phyloP scores from a whole-genome alignment of 2,797 vertebrate genomes.

The Sebastes dallii region DNA sequence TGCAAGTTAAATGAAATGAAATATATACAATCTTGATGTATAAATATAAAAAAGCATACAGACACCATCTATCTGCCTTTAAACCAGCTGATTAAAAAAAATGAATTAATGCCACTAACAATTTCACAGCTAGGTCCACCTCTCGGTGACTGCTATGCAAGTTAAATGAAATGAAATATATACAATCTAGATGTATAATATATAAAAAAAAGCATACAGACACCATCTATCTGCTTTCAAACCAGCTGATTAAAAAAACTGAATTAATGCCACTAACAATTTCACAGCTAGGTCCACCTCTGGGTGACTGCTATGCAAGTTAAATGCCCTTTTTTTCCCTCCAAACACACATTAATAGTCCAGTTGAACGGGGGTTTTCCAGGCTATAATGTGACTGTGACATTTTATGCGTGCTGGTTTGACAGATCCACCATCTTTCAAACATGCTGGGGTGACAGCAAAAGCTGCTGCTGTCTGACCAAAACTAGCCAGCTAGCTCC shows the following conservation, averaged over 20 bases:
- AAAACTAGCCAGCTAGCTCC: conserved; percentile 54
- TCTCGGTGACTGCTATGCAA: neutral
- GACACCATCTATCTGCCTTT: too few species aligned
- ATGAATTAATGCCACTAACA: neutral
- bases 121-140: conserved; percentile 17
- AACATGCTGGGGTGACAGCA: conserved; percentile 76
- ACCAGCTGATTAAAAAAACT: neutral
- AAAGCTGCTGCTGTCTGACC: conserved; percentile 53
- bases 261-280: conserved; percentile 2
- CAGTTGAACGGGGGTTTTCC: neutral
- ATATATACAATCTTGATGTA: too few species aligned
- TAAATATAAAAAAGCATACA: too few species aligned
- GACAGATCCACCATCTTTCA: conserved; percentile 81
- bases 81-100: neutral
- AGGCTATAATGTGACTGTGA: conserved; percentile 44
- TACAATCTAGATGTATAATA: too few species aligned
- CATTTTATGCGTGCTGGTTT: conserved; percentile 65
- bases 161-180: neutral
- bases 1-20: too few species aligned
- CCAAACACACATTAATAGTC: neutral
- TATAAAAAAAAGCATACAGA: neutral
- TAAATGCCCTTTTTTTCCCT: neutral
- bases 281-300: conserved; percentile 3
- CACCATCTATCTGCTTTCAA: neutral
- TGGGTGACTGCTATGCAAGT: neutral